Evolutionary conservation across 2,113 vertebrate species (phyloP), one percentile per base, ranked within the genome.

Genomic region (Euleptes europaea): DNA sequence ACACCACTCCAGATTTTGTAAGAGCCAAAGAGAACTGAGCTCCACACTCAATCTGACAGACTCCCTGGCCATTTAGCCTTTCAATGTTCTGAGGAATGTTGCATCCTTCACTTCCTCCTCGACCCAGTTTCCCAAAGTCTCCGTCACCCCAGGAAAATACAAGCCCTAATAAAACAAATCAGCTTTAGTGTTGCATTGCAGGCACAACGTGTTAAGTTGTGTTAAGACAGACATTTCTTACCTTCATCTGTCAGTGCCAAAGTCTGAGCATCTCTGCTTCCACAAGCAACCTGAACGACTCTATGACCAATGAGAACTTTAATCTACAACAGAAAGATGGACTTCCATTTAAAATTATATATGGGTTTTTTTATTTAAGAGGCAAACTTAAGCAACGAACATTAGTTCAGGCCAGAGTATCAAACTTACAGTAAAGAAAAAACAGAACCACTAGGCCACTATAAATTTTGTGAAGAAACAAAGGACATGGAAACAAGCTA

Each of bases 131-230:
- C 77, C 98, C 99, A 91, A 99, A 99, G 85, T 99, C 99, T 15
- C 99, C 99, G 65, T 99, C 99, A 26, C 98, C 99, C 98, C 99
- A 99, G 71, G 99, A 99, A 94, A 99, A 99, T 85, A 99, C 99
- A 95, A 99, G 91, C 15, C 99, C 98, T 99, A 89, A 40, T 33
- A 91, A 89, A 63, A 92, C 12, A 89, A 80, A 90, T 54, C 13
- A 1, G 28, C 2, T 83, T n/a, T 83, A 96, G 14, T 92, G 79
- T 10, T 28, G 9, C 60, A 80, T 5, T 71, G 83, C 1, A 15
- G 70, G 78, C 51, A 42, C 2, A 15, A 49, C 14, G 77, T 2
- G 72, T 63, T 31, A 70, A 82, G 57, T 12, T 0, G 75, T 28
- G 38, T 63, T 28, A 13, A 90, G 28, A 2, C 74, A 10, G 5